Evolutionary conservation across 2,888 invertebrate species (phyloP).

Genomic region (Adineta ricciae): DNA sequence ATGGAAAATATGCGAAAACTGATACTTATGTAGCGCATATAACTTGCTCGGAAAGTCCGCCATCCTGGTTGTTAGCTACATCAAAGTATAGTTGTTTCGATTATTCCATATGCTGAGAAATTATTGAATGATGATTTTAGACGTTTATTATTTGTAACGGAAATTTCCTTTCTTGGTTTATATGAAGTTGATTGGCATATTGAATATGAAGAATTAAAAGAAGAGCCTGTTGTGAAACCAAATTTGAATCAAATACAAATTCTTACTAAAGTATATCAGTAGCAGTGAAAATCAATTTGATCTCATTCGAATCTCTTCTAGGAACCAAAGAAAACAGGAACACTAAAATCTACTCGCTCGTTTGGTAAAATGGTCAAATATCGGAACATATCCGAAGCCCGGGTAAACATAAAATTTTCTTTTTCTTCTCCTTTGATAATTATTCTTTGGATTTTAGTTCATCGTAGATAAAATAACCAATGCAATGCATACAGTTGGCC

Average conservation of each 20-base stretch:
- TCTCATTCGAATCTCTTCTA: neutral
- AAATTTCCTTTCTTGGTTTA: slow-evolving; percentile 1
- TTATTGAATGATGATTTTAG: neutral
- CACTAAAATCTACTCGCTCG: neutral
- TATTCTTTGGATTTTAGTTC: neutral
- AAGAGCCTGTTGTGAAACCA: neutral
- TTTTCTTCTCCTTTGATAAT: neutral
- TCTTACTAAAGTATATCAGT: neutral
- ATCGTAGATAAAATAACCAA: neutral
- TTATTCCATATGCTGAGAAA: neutral
- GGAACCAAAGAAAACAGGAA: neutral
- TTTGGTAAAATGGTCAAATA: neutral
- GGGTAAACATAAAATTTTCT: neutral
- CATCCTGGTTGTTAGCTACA: neutral
- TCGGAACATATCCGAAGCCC: neutral
- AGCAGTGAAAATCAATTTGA: neutral
- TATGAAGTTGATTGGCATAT: neutral
- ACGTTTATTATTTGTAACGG: slow-evolving; percentile 14
- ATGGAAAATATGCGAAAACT: neutral
- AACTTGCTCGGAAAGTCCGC: neutral
- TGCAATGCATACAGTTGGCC: slow-evolving; percentile 3
- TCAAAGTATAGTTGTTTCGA: neutral
- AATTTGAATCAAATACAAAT: slow-evolving; percentile 12
- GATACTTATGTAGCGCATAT: slow-evolving; percentile 16
- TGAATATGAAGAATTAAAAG: neutral